Evolutionary conservation across 2,888 invertebrate species (phyloP).

Genomic region (Clivina fossor): DNA sequence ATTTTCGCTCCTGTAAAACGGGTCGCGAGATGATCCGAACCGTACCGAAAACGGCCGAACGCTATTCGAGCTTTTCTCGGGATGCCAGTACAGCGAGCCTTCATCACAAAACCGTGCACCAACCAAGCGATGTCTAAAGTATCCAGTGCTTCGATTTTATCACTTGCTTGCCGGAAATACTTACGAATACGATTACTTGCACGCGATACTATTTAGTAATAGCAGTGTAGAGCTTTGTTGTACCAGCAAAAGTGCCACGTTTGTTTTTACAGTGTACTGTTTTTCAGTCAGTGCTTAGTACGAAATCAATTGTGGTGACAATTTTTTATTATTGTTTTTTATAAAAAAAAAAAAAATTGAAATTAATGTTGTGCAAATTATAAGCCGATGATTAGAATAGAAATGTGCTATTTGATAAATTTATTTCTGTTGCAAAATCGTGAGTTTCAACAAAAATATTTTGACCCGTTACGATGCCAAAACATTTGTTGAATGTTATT

Average conservation of each 20-base stretch:
- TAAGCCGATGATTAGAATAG: no score
- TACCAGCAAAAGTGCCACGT: no score
- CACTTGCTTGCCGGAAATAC: background rate
- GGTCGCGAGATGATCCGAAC: constrained; percentile 1
- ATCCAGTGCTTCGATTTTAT: constrained; percentile 20
- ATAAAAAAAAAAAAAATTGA: no score
- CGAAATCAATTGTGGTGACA: no score
- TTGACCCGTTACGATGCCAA: no score
- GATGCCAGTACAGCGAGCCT: background rate
- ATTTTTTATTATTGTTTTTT: no score
- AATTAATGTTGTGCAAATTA: no score
- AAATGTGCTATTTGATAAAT: no score
- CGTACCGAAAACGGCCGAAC: constrained; percentile 8
- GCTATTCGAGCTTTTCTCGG: background rate
- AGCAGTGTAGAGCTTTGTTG: constrained; percentile 8
- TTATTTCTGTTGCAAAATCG: no score
- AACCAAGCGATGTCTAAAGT: constrained; percentile 3
- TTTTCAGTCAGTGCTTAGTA: background rate
- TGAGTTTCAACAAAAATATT: no score
- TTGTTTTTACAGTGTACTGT: constrained; percentile 12
- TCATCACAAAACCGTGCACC: background rate
- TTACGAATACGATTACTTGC: constrained; percentile 3
- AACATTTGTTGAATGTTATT: no score
- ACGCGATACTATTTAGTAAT: constrained; percentile 15
- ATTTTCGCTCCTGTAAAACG: constrained; percentile 11